Base-by-base conservation (phyloP, 2,888 invertebrate species). In the Proisotoma minuta region DNA sequence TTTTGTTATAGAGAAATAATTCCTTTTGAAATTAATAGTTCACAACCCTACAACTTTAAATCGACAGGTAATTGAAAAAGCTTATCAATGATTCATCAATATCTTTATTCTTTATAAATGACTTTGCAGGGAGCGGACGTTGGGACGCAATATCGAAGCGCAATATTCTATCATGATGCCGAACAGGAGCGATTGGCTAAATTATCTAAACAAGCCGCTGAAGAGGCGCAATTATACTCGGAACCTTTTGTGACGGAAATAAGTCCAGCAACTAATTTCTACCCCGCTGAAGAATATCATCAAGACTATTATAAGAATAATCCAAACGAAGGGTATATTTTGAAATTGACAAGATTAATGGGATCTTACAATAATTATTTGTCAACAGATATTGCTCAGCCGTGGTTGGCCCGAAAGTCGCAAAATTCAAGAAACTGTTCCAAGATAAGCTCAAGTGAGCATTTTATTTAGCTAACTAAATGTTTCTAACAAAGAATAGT, bases 141-240 rank as follows among this genome's bases (percentile, higher is more conserved):
- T 18, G 69, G 69, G 8, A 63, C 65, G 2, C 82, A 93, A 85
- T 94, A 94, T 76, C 89, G 89, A 79, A 94, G 95, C 0, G 80
- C 93, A 75, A 89, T 97, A 75, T 83, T 95, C 57, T 96, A 89
- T 78, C 91, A 94, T 75, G 86, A 88, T 68, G 90, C 91, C 2
- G 89, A 91, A 70, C 95, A 97, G 77, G 87, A 86, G 71, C 75
- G 78, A 62, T 78, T 85, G 12, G 92, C 95, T 0, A 87, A 90
- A 77, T 82, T 81, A 60, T 83, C 85, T 0, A 74, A 84, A 75
- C 72, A 80, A 67, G 79, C 70, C 76, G 65, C 64, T 3, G 47
- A 54, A 50, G 62, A 68, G 22, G 80, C n/a, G 77, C 79, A 73
- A 77, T 23, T 65, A 12, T 57, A 65, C 40, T 29, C 57, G 8